A percentile compares a stretch with the other conserved stretches of the same genome.
Conservation (phyloP, 2,888 invertebrate genomes). For the Matsumyia berberina region DNA sequence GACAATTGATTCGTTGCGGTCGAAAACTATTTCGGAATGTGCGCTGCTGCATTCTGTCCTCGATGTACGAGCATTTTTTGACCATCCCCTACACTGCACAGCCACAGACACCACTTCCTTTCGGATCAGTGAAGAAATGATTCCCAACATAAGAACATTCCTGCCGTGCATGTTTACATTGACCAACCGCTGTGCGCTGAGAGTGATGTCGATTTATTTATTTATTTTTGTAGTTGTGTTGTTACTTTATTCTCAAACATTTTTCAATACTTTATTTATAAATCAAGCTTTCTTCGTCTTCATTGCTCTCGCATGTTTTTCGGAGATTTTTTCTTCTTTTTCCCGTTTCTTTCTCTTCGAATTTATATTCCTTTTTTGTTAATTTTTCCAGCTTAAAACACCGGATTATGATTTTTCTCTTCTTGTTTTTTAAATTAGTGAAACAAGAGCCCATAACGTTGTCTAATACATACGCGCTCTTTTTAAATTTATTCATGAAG, state of each 20-base stretch:
- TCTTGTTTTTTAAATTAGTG: constrained; percentile 35
- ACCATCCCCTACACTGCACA: constrained; percentile 32
- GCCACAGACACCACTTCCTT: constrained; percentile 15
- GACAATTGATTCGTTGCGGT: constrained; percentile 60
- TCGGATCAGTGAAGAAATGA: constrained; percentile 44
- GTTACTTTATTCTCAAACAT: constrained; percentile 61
- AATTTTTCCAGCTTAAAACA: constrained; percentile 15
- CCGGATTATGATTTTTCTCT: constrained; percentile 27
- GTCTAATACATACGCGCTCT: background rate
- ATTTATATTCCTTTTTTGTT: constrained; percentile 8
- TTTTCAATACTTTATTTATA: constrained; percentile 66
- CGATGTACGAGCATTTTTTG: background rate
- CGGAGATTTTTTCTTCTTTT: constrained; percentile 2
- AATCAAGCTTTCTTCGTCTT: constrained; percentile 54
- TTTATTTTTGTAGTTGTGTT: constrained; percentile 53
- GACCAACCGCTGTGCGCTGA: constrained; percentile 62
- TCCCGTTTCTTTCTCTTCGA: constrained; percentile 10
- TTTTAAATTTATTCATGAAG: constrained; percentile 5
- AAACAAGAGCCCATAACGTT: constrained; percentile 22
- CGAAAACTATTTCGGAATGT: constrained; percentile 24
- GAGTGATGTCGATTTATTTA: constrained; percentile 66
- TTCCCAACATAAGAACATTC: constrained; percentile 47
- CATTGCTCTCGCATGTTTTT: constrained; percentile 43
- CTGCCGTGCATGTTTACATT: constrained; percentile 65
- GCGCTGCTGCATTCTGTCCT: background rate